These are phyloP conservation scores for Fragum fragum DNA, from an alignment of 2,888 invertebrate genomes.

Conservation along the genomic window DNA sequence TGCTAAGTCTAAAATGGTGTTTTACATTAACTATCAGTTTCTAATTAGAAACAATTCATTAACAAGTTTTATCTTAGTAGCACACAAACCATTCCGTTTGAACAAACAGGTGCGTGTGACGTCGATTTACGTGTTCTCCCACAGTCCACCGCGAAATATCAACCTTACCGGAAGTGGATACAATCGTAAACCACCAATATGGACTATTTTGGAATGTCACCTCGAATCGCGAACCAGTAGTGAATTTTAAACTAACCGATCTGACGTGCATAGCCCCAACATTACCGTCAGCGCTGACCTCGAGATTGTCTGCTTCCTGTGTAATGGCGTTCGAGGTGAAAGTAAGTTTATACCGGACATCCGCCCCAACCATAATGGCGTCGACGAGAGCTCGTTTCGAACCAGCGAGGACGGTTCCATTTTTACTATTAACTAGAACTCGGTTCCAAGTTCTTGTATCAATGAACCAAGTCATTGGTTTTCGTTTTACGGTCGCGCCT, in stretches of 20 bases:
- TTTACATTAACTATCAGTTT: neutral
- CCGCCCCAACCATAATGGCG: conserved; percentile 63
- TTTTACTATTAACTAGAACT: conserved; percentile 57
- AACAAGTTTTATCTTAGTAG: conserved; percentile 5
- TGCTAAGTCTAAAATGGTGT: neutral
- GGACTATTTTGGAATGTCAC: conserved; percentile 67
- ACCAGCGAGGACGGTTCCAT: conserved; percentile 54
- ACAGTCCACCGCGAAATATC: conserved; percentile 68
- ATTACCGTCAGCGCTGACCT: conserved; percentile 64
- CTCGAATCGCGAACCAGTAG: conserved; percentile 57
- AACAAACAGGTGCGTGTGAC: conserved; percentile 62
- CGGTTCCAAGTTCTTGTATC: conserved; percentile 65
- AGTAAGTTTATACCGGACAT: conserved; percentile 60
- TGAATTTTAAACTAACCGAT: conserved; percentile 65
- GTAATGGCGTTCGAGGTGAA: conserved; percentile 61
- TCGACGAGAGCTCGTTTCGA: conserved; percentile 47
- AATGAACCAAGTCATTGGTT: conserved; percentile 69
- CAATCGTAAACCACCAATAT: conserved; percentile 67
- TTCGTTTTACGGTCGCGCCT: conserved; percentile 51
- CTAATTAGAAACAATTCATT: no score
- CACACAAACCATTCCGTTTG: conserved; percentile 65
- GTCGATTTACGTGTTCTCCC: conserved; percentile 65
- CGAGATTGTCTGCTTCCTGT: conserved; percentile 64
- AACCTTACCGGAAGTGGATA: conserved; percentile 62
- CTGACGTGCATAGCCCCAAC: conserved; percentile 67